Evolutionary conservation across 2,888 invertebrate genomes (phyloP), one percentile per base, ranked within the genome.

Genomic region (Apodemia hepburni): DNA sequence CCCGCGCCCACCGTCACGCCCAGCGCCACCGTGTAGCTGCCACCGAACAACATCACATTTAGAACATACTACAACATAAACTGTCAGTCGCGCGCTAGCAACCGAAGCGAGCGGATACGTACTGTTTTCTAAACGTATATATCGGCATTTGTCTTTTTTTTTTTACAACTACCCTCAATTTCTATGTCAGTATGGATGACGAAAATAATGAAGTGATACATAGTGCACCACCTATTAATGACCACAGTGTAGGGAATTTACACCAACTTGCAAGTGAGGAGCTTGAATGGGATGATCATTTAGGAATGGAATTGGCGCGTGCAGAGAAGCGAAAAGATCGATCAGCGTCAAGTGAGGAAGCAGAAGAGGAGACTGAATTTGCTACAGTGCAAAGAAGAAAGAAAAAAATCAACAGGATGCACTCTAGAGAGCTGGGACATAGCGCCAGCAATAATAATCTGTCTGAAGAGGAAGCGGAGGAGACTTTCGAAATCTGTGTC

Each of bases 1-100:
- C 95, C 95, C 1, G 95, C 94, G 9, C 95, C 95, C 9, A 95
- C 95, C 4, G 96, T 96, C 68, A 96, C 95, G 0, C 95, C 95
- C 60, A 96, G 88, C 3, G 96, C 96, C 57, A 96, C 95, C 3
- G 95, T 95, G 75, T 96, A 95, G 74, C 95, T 95, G 79, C n/a
- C 77, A 18, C 22, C 49, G 4, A 61, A 60, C 58, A 5, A 2
- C 27, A 29, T n/a, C n/a, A n/a, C n/a, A n/a, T n/a, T n/a, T n/a
- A n/a, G n/a, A n/a, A n/a, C n/a, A n/a, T n/a, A n/a, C n/a, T n/a
- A n/a, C n/a, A n/a, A n/a, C n/a, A n/a, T n/a, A n/a, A n/a, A n/a
- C n/a, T n/a, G n/a, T n/a, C 51, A 51, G 51, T 51, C 17, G 18
- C 51, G 51, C 51, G 51, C 51, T 17, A 18, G 51, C 22, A 18